A percentile compares a stretch with the other conserved stretches of the same genome.
Evolutionary conservation across 1,140 invertebrate species (phyloP).

Genomic region (Hypsibius dujardini): DNA sequence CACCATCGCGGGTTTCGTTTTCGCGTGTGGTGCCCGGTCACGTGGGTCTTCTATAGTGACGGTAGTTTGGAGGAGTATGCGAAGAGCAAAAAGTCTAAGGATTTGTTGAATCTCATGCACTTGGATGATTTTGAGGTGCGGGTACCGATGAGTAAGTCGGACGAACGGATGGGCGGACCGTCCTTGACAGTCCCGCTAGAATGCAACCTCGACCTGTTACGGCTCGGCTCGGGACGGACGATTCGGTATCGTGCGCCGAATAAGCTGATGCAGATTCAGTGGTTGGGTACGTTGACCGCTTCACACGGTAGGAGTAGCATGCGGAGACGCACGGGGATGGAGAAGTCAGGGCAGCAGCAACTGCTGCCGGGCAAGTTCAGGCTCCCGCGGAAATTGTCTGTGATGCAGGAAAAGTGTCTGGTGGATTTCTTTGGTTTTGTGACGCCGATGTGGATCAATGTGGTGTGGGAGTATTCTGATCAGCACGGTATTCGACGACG

Average conservation of each 20-base stretch:
- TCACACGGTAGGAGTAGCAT: too few relatives aligned
- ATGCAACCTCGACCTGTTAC: not conserved
- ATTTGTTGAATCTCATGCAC: not conserved
- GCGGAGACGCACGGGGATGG: not conserved
- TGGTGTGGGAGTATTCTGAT: not conserved
- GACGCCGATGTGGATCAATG: not conserved
- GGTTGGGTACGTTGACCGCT: constrained; percentile 8
- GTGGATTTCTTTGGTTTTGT: not conserved
- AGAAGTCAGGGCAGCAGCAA: not conserved
- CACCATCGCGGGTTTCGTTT: not conserved
- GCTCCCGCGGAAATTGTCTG: not conserved
- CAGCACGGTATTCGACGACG: not conserved
- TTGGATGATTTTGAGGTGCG: not conserved
- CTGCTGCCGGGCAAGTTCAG: not conserved
- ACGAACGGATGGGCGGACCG: not conserved
- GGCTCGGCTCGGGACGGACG: not conserved
- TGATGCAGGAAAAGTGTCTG: not conserved
- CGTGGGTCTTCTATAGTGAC: constrained; percentile 3
- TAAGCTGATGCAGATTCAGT: constrained; percentile 10
- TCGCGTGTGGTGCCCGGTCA: not conserved
- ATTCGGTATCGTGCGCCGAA: not conserved
- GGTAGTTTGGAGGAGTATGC: not conserved
- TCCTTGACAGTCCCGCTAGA: too few relatives aligned
- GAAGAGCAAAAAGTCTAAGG: not conserved
- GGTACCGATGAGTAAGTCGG: not conserved